Evolutionary conservation across 1,140 invertebrate genomes (phyloP), one percentile per base, ranked within the genome.

Genomic region (Zaprionus ornatus): DNA sequence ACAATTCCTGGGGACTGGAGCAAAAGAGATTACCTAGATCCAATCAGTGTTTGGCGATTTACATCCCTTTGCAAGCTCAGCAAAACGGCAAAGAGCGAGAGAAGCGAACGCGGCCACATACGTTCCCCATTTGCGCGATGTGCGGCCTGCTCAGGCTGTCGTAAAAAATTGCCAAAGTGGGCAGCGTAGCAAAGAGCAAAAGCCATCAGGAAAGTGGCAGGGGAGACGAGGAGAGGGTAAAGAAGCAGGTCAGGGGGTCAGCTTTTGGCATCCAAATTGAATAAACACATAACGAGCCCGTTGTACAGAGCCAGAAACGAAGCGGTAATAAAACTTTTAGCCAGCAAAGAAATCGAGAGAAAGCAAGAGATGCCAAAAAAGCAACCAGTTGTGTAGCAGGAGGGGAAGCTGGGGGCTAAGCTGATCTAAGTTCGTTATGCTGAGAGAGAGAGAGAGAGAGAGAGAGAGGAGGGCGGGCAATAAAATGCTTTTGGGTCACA

Each of bases 271-370:
- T n/a, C 66, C 79, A 90, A 90, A 90, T 90, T 90, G 85, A 90
- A 90, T 90, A 90, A 90, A 81, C 79, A 90, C 81, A 90, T 90
- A 90, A 90, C 85, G 85, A 90, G 85, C 76, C 72, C 73, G 67
- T 68, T 85, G 84, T 74, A 76, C 60, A 71, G 66, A 42, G 32
- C 45, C 59, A 45, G 68, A n/a, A 86, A 62, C 85, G 75, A 61
- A 85, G 72, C 85, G 85, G 85, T 90, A 79, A 90, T 90, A 90
- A 90, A 90, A 90, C 85, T 90, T 82, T 90, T 90, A 90, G 85
- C 79, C 75, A 78, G 32, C 29, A 79, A 74, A 71, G 45, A 50
- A 50, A 50, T 21, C 45, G 19, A 73, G 65, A 75, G 66, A 63
- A 40, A 63, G 45, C 27, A 56, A 61, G 35, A 68, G 66, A 74